These are phyloP conservation scores for Augochlora pura DNA, from an alignment of 1,140 invertebrate genomes.

Conservation along the genomic window DNA sequence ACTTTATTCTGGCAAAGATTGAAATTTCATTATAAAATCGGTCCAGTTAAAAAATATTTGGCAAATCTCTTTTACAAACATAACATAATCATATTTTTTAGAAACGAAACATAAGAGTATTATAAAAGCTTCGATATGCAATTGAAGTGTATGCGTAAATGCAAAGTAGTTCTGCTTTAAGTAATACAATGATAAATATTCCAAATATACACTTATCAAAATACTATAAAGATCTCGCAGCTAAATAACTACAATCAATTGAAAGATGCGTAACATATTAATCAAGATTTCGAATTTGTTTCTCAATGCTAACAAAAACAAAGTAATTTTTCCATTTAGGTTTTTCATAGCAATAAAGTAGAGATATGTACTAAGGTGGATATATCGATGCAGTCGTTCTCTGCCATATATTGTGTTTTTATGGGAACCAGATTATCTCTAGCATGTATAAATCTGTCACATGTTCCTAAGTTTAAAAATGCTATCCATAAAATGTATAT, in stretches of 20 bases:
- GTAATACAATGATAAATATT: not conserved
- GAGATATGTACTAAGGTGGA: constrained; percentile 48
- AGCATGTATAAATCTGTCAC: constrained; percentile 46
- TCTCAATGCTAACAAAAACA: not conserved
- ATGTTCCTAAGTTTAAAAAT: constrained; percentile 57
- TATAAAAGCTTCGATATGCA: not conserved
- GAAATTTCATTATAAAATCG: not conserved
- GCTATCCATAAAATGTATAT: constrained; percentile 61
- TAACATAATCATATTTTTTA: not conserved
- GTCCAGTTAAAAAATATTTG: constrained; percentile 21
- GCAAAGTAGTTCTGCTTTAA: constrained; percentile 9
- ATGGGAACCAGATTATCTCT: constrained; percentile 31
- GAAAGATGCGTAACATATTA: not conserved
- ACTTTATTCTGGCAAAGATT: constrained; percentile 1
- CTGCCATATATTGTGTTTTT: constrained; percentile 38
- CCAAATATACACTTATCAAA: constrained; percentile 14
- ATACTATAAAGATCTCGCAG: constrained; percentile 11
- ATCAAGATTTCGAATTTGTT: not conserved
- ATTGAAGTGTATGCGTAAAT: constrained; percentile 22
- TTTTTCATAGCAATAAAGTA: constrained; percentile 20
- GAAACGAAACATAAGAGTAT: not conserved
- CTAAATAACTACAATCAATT: constrained; percentile 19
- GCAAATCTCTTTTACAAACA: constrained; percentile 16
- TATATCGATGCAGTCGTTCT: constrained; percentile 40
- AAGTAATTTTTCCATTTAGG: constrained; percentile 3